A percentile compares a stretch with the other conserved stretches of the same genome.
Conservation (phyloP, 2,113 vertebrate species). For the Cygnus buccinator region DNA sequence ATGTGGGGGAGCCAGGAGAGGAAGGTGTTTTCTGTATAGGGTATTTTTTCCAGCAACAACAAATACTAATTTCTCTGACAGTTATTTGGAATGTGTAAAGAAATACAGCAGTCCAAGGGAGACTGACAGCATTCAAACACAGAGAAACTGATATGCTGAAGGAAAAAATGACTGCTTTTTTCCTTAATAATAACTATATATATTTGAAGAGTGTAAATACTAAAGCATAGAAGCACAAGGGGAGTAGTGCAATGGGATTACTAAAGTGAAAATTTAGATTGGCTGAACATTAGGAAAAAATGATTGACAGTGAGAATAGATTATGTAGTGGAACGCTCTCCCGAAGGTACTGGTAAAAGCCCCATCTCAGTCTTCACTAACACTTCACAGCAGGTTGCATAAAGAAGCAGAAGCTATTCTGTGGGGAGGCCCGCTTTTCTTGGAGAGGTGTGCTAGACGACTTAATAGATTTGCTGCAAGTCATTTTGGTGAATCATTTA, state of each 20-base stretch:
- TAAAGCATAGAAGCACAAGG: neutral
- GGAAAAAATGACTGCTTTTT: neutral
- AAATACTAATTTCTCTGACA: neutral
- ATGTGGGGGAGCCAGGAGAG: neutral
- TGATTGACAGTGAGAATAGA: constrained; percentile 20
- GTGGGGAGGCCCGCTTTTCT: neutral
- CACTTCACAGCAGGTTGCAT: neutral
- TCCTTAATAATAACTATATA: constrained; percentile 18
- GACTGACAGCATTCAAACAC: neutral
- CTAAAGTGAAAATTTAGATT: constrained; percentile 21
- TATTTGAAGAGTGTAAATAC: constrained; percentile 32
- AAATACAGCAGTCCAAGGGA: neutral
- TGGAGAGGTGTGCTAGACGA: neutral
- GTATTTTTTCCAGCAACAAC: neutral
- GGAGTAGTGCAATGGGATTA: neutral
- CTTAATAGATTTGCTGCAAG: neutral
- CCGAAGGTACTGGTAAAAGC: constrained; percentile 26
- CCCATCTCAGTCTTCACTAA: neutral
- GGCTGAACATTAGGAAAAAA: neutral
- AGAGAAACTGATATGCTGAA: neutral
- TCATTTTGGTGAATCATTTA: constrained; percentile 1
- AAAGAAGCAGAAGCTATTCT: constrained; percentile 20
- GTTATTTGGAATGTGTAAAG: neutral
- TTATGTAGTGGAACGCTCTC: neutral
- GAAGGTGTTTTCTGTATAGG: neutral